Evolutionary conservation across 2,113 vertebrate species (phyloP).

Genomic region (Excalfactoria chinensis): DNA sequence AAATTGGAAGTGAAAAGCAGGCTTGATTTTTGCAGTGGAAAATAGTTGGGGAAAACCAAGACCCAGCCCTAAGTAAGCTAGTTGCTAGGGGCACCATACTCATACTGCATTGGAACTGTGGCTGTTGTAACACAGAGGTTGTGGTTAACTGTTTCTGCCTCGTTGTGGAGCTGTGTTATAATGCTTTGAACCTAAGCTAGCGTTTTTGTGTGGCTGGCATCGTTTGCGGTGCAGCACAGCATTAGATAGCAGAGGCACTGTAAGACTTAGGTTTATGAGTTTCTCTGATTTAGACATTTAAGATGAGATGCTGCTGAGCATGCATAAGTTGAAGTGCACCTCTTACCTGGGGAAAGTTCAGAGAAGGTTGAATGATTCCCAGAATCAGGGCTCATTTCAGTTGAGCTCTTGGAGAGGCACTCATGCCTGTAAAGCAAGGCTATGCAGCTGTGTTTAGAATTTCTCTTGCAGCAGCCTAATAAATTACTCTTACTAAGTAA

Average conservation of each 20-base stretch:
- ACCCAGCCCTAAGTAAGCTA: background rate
- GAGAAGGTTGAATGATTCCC: background rate
- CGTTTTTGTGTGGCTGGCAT: background rate
- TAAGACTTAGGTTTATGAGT: background rate
- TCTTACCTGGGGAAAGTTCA: background rate
- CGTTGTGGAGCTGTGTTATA: rapidly evolving
- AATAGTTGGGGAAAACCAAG: background rate
- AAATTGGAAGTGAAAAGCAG: background rate
- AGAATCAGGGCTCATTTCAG: background rate
- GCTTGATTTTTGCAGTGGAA: background rate
- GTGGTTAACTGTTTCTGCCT: background rate
- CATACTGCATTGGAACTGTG: background rate
- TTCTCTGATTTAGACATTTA: background rate
- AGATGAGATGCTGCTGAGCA: background rate
- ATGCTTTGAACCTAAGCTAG: background rate
- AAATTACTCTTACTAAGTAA: background rate
- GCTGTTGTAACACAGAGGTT: background rate
- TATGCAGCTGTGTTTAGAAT: background rate
- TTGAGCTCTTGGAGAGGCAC: background rate
- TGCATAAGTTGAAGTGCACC: rapidly evolving
- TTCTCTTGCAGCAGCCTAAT: background rate
- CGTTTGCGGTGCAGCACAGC: background rate
- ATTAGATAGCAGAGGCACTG: background rate
- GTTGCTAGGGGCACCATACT: background rate
- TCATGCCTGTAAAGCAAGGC: background rate